A percentile compares a stretch with the other conserved stretches of the same genome.
Conservation (phyloP, 2,113 vertebrate species). For the Drymodes brunneopygia region DNA sequence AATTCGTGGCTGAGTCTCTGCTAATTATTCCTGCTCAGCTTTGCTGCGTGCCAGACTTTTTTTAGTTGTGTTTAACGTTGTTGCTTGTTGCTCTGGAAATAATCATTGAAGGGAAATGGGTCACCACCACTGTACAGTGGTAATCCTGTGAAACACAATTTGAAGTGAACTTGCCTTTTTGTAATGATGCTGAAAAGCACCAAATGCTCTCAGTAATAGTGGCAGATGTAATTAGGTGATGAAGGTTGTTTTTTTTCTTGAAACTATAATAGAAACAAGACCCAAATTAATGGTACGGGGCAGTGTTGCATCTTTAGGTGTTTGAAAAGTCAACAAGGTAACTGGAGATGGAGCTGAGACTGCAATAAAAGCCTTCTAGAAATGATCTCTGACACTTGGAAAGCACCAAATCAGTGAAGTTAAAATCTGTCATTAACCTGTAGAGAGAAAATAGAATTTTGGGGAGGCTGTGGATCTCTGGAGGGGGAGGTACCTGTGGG, state of each 20-base stretch:
- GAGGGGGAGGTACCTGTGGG: neutral
- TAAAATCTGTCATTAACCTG: neutral
- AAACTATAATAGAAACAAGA: neutral
- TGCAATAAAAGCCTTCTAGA: neutral
- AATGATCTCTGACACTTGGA: neutral
- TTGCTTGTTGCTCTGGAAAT: neutral
- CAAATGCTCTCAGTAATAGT: neutral
- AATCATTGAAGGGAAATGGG: neutral
- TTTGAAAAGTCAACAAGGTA: neutral
- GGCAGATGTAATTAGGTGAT: neutral
- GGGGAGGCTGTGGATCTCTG: neutral
- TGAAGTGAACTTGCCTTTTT: neutral
- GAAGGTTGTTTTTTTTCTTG: neutral
- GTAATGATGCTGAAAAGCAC: neutral
- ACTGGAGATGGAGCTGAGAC: neutral
- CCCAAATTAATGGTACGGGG: neutral
- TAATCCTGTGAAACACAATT: neutral
- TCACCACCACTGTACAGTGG: neutral
- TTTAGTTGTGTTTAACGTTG: neutral
- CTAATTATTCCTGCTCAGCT: neutral
- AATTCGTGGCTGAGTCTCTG: neutral
- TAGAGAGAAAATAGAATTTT: fast-evolving
- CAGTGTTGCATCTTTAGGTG: neutral
- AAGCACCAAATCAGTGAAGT: neutral
- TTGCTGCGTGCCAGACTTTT: neutral